Evolutionary conservation across 1,140 invertebrate species (phyloP).

Genomic region (Ridgeia piscesae): DNA sequence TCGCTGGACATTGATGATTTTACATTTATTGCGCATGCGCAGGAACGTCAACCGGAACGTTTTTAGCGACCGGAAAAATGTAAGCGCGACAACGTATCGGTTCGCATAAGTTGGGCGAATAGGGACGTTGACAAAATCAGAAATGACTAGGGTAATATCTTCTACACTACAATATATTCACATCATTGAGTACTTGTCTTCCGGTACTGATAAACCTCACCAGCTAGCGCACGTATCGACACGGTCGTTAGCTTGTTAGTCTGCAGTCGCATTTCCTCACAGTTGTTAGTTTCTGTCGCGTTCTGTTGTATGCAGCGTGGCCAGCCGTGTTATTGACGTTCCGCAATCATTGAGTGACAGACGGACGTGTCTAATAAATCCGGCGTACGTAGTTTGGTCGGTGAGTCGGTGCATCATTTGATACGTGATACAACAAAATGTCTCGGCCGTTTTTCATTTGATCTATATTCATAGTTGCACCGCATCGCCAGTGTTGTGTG

Average conservation of each 20-base stretch:
- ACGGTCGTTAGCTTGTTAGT: background rate
- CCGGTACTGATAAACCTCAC: background rate
- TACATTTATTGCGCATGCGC: too few relatives aligned
- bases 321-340: background rate
- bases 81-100: too few relatives aligned
- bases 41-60: too few relatives aligned
- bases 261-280: background rate
- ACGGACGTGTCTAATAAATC: background rate
- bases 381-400: background rate
- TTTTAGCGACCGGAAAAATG: too few relatives aligned
- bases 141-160: too few relatives aligned
- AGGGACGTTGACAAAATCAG: too few relatives aligned
- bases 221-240: background rate
- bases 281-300: background rate
- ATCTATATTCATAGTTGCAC: too few relatives aligned
- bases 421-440: background rate
- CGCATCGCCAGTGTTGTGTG: too few relatives aligned
- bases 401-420: background rate
- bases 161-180: too few relatives aligned
- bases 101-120: too few relatives aligned
- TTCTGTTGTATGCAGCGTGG: background rate
- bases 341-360: background rate
- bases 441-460: too few relatives aligned
- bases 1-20: too few relatives aligned
- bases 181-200: background rate